Evolutionary conservation across 2,888 invertebrate species (phyloP), one percentile per base, ranked within the genome.

Genomic region (Pollenia griseotomentosa): DNA sequence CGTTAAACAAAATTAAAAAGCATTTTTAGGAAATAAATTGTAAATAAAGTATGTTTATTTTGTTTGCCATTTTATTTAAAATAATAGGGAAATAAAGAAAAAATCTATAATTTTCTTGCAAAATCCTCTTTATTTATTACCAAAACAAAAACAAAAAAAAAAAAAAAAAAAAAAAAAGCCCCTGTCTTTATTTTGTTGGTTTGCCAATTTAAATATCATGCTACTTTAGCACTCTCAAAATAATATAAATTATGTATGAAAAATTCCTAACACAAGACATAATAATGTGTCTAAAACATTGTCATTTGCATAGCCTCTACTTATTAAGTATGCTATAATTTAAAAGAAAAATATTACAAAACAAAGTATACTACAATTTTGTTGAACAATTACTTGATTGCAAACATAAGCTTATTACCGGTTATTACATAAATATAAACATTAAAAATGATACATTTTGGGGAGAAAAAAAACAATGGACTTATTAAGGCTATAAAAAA

Each of bases 261-360:
- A 53, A 10, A 53, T 16, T 8, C 8, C 1, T 8, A 16, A 16
- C 16, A 53, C 8, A 16, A 3, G 9, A 16, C 16, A 9, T 16
- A 53, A 53, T 53, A 53, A 16, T 3, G 16, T 53, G 53, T 16
- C 16, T 16, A 10, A 53, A 9, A 19, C n/a, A 53, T n/a, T 16
- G 16, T 16, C 53, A 53, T 53, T 9, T 55, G 12, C 42, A 71
- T 40, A n/a, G 11, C 1, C 19, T 9, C 40, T 14, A 48, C 74
- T 48, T 74, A 74, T 6, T 61, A 74, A 74, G 61, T 74, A 61
- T 61, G 61, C 61, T 6, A 16, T 74, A 33, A 61, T 74, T n/a
- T 73, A n/a, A 61, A 74, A 59, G 19, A 12, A 74, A 12, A 12
- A 61, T 8, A 16, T 33, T 57, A 33, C 33, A 33, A 33, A 33